Percentiles rank a stretch among this genome's conserved stretches.
Evolutionary conservation across 2,888 invertebrate genomes (phyloP).

Genomic region (Drosophila dives): DNA sequence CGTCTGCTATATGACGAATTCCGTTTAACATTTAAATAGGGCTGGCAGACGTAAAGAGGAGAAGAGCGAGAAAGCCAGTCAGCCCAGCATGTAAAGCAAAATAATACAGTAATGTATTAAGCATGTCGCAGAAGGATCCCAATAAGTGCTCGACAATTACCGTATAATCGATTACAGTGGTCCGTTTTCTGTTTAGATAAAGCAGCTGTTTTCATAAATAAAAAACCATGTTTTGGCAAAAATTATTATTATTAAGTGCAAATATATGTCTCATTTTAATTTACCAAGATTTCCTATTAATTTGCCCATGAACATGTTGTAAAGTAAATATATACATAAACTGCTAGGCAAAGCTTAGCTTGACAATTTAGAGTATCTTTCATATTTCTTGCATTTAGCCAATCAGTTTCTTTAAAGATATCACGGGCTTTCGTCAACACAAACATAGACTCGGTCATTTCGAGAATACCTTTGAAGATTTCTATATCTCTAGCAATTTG

Average conservation of each 20-base stretch:
- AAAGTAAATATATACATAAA: not conserved
- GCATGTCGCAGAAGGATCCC: conserved; percentile 17
- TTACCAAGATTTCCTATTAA: not conserved
- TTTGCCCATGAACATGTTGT: not conserved
- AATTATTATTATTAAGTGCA: not conserved
- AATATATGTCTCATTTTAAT: not conserved
- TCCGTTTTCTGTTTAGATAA: not conserved
- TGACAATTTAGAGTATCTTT: not conserved
- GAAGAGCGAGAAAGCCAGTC: not conserved
- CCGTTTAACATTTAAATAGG: conserved; percentile 35
- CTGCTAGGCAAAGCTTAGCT: too few species aligned
- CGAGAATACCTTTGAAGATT: conserved; percentile 1
- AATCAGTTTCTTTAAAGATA: not conserved
- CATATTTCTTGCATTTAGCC: not conserved
- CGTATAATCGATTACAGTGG: conserved; percentile 9
- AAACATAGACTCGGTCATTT: not conserved
- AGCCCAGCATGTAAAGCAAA: not conserved
- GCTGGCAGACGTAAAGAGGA: conserved; percentile 2
- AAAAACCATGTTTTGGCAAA: not conserved
- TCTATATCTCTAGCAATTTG: conserved; percentile 12
- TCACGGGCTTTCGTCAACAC: not conserved
- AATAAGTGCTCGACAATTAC: not conserved
- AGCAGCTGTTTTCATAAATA: conserved; percentile 1
- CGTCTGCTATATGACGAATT: conserved; percentile 55
- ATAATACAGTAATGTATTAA: not conserved